Base-by-base conservation (phyloP, 2,888 invertebrate genomes). In the Lycia hirtaria region DNA sequence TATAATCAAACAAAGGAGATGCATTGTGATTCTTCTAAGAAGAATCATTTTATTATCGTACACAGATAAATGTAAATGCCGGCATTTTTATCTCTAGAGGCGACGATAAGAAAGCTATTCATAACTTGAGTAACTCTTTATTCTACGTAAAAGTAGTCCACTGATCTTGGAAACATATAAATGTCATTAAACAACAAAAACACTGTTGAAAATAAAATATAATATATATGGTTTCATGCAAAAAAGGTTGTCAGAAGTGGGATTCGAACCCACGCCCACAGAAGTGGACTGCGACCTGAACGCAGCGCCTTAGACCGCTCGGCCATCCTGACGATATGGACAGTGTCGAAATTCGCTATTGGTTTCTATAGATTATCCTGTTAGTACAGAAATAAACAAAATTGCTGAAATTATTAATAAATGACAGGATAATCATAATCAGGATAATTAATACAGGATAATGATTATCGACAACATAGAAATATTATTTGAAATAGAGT, bases 181-280 rank as follows among this genome's bases (percentile, higher is more conserved):
- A 10, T 28, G n/a, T n/a, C n/a, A 9, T 12, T 32, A 14, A 5
- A 32, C n/a, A 12, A 32, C 12, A 4, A 33, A 33, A 33, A 15
- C 0, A 17, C 0, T 2, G 7, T 15, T 33, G 4, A n/a, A 12
- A 30, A 30, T 4, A 12, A 12, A 30, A 30, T 30, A 30, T 10
- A 4, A 12, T 12, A 3, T 6, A 32, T 6, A 32, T 14, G 5
- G 1, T 32, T 32, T 14, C 4, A 9, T 22, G 22, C 38, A 75
- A 73, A 71, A 45, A 0, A 1, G 5, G 5, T 50, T 78, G 78
- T 78, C 78, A 78, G 78, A 78, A 78, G 78, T 78, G 78, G 78
- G 78, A 78, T 78, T 78, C 78, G 78, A 78, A 78, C 78, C 77
- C 78, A 78, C 77, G 78, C 78, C 78, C 78, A 78, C 78, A 76